Evolutionary conservation across 1,140 invertebrate species (phyloP), one percentile per base, ranked within the genome.

Genomic region (Phocides pigmalion): DNA sequence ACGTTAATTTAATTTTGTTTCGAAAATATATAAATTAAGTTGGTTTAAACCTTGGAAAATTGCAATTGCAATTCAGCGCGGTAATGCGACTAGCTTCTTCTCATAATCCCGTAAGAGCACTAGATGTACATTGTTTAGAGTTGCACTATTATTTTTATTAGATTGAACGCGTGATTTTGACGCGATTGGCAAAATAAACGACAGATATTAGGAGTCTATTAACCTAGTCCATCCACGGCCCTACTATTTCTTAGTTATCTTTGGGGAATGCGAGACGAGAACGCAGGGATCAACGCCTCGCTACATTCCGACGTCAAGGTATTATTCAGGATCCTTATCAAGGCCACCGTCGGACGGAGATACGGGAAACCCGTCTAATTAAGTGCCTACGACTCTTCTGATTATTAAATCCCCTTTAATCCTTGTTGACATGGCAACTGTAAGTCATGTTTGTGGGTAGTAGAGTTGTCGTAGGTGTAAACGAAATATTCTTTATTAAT

Each of bases 241-340:
- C 62, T 71, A 9, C 32, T 42, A 46, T 61, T 51, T 66, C 47
- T 58, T 50, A 70, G 68, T 84, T 86, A 86, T 86, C 83, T 77
- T 47, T 17, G 16, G 15, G 78, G 76, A 77, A 82, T 79, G 76
- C 63, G 49, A 56, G 62, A 47, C 63, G 42, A 58, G 62, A 35
- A n/a, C n/a, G n/a, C n/a, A 51, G 71, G 70, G 72, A 82, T 83
- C 76, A 84, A 78, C 75, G 62, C 74, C 67, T 78, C 51, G 32
- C 61, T 35, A 65, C 80, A 85, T 87, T 84, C 81, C 75, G 50
- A 22, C 49, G 54, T 51, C 61, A 16, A 72, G 42, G 68, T 66
- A 79, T 62, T 67, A 68, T 51, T 69, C 39, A 37, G 37, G 54
- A 46, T 47, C 44, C 56, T 59, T 59, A 59, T 59, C 56, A 47